Conservation (phyloP, 2,797 vertebrate genomes). For the Pangasius larnaudii region DNA sequence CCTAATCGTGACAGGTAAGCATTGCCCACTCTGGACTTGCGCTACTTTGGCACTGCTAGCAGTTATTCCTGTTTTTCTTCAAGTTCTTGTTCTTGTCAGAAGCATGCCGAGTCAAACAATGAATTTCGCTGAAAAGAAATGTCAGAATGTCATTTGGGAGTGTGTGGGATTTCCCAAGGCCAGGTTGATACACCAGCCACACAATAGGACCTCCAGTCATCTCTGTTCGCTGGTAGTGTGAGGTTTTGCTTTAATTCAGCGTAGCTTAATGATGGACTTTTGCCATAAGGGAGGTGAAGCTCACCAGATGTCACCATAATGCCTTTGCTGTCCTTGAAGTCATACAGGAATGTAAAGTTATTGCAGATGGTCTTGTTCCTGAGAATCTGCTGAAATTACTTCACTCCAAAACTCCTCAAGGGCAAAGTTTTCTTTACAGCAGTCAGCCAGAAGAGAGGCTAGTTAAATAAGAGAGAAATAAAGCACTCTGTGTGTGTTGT, state of each 20-base stretch:
- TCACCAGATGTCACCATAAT: slow-evolving; percentile 88
- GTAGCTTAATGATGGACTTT: neutral
- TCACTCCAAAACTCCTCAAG: slow-evolving; percentile 82
- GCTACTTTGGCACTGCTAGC: too few species aligned
- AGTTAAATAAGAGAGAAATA: neutral
- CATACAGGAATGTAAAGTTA: slow-evolving; percentile 93
- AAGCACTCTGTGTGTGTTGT: neutral
- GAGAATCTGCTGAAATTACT: slow-evolving; percentile 95
- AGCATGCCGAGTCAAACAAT: too few species aligned
- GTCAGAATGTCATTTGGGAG: too few species aligned
- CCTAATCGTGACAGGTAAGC: too few species aligned
- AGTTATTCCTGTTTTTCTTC: too few species aligned
- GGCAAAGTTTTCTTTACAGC: neutral
- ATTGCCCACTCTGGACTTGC: too few species aligned
- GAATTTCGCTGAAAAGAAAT: too few species aligned
- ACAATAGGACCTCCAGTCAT: neutral
- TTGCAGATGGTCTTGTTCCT: slow-evolving; percentile 87
- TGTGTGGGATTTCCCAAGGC: too few species aligned
- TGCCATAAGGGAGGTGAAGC: slow-evolving; percentile 84
- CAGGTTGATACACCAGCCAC: neutral
- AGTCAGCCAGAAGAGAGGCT: neutral
- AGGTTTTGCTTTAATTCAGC: neutral
- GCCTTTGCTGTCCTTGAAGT: slow-evolving; percentile 92
- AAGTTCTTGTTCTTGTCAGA: too few species aligned
- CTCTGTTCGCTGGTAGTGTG: too few species aligned